These are phyloP conservation scores for Syngnathoides biaculeatus DNA, from an alignment of 2,113 vertebrate species.

Conservation along the genomic window DNA sequence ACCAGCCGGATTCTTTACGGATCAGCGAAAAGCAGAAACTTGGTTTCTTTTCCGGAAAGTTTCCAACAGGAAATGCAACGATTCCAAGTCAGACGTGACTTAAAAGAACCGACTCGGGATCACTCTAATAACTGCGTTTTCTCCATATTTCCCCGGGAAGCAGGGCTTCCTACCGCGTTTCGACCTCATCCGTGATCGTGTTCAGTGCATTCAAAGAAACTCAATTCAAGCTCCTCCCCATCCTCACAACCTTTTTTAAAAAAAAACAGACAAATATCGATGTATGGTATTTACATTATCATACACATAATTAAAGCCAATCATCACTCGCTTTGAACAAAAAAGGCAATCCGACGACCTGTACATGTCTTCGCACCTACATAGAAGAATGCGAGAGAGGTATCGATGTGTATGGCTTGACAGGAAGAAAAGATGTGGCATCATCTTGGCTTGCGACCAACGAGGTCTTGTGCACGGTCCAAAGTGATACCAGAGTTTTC, in stretches of 20 bases:
- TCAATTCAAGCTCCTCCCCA: constrained; percentile 22
- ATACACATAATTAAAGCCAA: constrained; percentile 58
- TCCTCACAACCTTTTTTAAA: constrained; percentile 44
- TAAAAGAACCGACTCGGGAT: constrained; percentile 10
- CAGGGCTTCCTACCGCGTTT: constrained; percentile 34
- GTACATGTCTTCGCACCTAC: constrained; percentile 82
- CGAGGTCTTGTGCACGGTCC: constrained; percentile 41
- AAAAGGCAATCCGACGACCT: constrained; percentile 64
- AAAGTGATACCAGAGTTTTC: constrained; percentile 63
- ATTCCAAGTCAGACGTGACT: constrained; percentile 33
- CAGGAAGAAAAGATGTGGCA: constrained; percentile 58
- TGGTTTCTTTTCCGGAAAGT: constrained; percentile 60
- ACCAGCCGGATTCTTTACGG: constrained; percentile 50
- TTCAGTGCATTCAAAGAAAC: constrained; percentile 65
- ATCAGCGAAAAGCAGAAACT: constrained; percentile 57
- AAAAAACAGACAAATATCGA: constrained; percentile 58
- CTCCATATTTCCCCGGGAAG: constrained; percentile 28
- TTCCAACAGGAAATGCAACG: constrained; percentile 45
- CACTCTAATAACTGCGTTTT: constrained; percentile 27
- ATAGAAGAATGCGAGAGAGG: constrained; percentile 86
- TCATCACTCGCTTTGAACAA: constrained; percentile 44
- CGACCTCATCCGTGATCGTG: constrained; percentile 44
- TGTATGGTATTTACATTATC: constrained; percentile 66
- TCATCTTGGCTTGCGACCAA: constrained; percentile 22
- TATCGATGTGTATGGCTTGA: constrained; percentile 99